Conservation (phyloP, 2,113 vertebrate genomes). For the Silurus meridionalis region DNA sequence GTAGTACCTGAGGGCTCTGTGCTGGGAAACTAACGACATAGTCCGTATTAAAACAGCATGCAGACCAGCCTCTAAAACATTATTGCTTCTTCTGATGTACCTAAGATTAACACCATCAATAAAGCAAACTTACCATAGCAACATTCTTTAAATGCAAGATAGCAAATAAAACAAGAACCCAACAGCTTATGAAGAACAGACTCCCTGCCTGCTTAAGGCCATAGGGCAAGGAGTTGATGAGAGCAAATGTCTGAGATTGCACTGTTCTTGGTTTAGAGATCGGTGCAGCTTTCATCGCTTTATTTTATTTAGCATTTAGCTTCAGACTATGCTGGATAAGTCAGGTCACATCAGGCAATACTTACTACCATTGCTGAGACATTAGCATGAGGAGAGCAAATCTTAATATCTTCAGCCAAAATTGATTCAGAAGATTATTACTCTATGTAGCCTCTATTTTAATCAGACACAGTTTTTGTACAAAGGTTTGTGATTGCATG, state of each 20-base stretch:
- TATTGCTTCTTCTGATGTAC: constrained; percentile 33
- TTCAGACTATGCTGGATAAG: background rate
- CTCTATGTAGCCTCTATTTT: background rate
- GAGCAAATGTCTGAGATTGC: constrained; percentile 5
- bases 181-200: constrained; percentile 34
- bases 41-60: constrained; percentile 10
- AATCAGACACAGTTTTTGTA: constrained; percentile 10
- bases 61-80: constrained; percentile 30
- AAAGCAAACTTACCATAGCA: constrained; percentile 10
- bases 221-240: constrained; percentile 1
- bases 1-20: constrained; percentile 13
- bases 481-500: background rate
- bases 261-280: constrained; percentile 16
- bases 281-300: constrained; percentile 10
- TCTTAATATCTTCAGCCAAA: constrained; percentile 24
- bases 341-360: constrained; percentile 33
- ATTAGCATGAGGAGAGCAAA: constrained; percentile 41
- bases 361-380: constrained; percentile 60
- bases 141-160: constrained; percentile 2
- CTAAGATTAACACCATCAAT: constrained; percentile 29
- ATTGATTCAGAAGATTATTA: constrained; percentile 18
- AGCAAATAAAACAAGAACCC: constrained; percentile 5
- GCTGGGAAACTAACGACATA: constrained; percentile 5
- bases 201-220: background rate
- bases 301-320: constrained; percentile 13